A percentile compares a stretch with the other conserved stretches of the same genome.
These are phyloP conservation scores for Odocoileus hemionus DNA, from an alignment of 2,113 vertebrate genomes.

Conservation along the genomic window DNA sequence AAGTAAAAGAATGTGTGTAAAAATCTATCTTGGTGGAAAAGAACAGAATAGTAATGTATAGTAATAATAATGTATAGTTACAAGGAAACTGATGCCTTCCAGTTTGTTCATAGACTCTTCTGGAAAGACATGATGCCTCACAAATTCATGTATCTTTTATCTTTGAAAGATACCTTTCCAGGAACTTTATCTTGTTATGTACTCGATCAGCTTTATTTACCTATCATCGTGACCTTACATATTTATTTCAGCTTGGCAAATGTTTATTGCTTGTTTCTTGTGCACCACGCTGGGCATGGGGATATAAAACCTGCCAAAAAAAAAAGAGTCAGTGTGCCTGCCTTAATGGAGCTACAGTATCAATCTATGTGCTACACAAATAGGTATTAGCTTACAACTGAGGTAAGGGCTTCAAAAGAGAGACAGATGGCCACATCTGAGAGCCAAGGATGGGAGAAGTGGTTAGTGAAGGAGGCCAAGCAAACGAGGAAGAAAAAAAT, in stretches of 20 bases:
- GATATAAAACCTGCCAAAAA: background rate
- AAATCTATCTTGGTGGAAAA: background rate
- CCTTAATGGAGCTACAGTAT: background rate
- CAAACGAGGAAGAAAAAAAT: background rate
- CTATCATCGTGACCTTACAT: background rate
- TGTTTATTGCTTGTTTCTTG: background rate
- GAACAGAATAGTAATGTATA: background rate
- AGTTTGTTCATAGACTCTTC: background rate
- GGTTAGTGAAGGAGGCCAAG: background rate
- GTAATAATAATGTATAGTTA: background rate
- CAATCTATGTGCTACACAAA: background rate
- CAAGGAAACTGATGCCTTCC: background rate
- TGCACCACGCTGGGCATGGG: background rate
- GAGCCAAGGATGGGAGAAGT: background rate
- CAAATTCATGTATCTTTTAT: background rate
- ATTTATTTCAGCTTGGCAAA: background rate
- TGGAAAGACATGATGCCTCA: background rate
- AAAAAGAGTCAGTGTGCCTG: background rate
- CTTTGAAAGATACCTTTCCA: background rate
- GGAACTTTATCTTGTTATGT: background rate
- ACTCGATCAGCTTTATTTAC: background rate
- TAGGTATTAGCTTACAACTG: background rate
- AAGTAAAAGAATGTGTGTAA: background rate
- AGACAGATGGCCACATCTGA: background rate
- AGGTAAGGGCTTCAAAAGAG: background rate